Base-by-base conservation (phyloP, 2,113 vertebrate species). In the Limanda limanda region DNA sequence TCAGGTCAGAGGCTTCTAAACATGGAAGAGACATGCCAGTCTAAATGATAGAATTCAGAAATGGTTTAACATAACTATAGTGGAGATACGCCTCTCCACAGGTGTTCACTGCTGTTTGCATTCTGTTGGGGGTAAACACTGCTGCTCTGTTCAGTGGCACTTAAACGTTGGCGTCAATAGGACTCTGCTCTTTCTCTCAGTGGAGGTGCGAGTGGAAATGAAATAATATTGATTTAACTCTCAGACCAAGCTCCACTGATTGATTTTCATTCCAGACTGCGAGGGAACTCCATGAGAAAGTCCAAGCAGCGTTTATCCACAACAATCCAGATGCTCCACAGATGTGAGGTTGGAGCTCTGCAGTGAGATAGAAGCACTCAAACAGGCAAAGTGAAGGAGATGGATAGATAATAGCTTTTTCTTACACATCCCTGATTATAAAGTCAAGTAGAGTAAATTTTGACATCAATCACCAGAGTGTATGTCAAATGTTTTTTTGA, bases 1-100 rank as follows among this genome's bases (percentile, higher is more conserved):
- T 71, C 79, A 86, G 87, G 78, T 84, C 75, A 83, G 37, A 45
- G 57, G 64, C 78, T 47, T 79, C 77, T 40, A 52, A 68, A 72
- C 76, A 76, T 64, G 21, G n/a, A 57, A 51, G 25, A 59, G 17
- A 51, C 18, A 31, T 31, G 5, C 5, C 31, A 31, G 31, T 31
- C 31, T 31, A 31, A 31, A 54, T 68, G 12, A 42, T 42, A 42
- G 40, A 10, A 37, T 37, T 10, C 35, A 37, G 17, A 35, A 54
- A 54, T 27, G 10, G 45, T 73, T 18, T 40, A 12, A 51, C 17
- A 42, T 3, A 18, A 51, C 15, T 51, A 51, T 18, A 51, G 15
- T 7, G 47, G 15, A 6, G 47, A 15, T 7, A 9, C 6, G 18
- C 47, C 47, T 51, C 47, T 18, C 47, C 7, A 51, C 47, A 51